A percentile compares a stretch with the other conserved stretches of the same genome.
Conservation (phyloP, 2,113 vertebrate genomes). For the Microcebus murinus region DNA sequence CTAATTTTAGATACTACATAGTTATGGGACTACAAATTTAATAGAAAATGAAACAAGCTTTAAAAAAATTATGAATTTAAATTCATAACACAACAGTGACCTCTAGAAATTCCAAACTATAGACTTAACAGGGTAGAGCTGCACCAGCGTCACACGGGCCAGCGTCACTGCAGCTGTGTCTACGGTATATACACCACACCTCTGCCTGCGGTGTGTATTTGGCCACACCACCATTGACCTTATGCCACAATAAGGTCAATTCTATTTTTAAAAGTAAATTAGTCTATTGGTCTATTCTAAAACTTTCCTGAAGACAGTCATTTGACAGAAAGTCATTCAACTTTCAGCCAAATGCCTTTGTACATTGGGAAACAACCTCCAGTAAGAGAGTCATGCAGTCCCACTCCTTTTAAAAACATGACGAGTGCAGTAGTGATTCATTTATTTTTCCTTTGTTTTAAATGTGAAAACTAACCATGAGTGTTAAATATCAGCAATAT, state of each 20-base stretch:
- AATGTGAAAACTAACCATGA: slow-evolving; percentile 26
- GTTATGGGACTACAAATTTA: neutral
- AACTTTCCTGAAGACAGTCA: neutral
- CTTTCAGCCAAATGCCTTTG: neutral
- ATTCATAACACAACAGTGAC: neutral
- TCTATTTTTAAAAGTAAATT: slow-evolving; percentile 4
- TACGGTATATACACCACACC: no score
- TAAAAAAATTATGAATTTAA: neutral
- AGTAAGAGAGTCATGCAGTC: neutral
- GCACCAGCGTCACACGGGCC: neutral
- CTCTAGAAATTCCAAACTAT: neutral
- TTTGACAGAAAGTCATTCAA: neutral
- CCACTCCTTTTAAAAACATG: neutral
- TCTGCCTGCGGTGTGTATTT: neutral
- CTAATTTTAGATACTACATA: neutral
- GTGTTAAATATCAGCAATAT: slow-evolving; percentile 33
- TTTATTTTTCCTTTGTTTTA: neutral
- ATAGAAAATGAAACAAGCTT: slow-evolving; percentile 28
- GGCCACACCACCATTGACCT: neutral
- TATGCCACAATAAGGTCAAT: neutral
- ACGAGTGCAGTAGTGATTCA: neutral
- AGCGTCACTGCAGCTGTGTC: neutral
- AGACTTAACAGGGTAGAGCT: neutral
- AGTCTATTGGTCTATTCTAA: neutral
- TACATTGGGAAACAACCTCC: neutral